These are phyloP conservation scores for Masnerella sp. DNA, from an alignment of 2,888 invertebrate species.

Conservation along the genomic window DNA sequence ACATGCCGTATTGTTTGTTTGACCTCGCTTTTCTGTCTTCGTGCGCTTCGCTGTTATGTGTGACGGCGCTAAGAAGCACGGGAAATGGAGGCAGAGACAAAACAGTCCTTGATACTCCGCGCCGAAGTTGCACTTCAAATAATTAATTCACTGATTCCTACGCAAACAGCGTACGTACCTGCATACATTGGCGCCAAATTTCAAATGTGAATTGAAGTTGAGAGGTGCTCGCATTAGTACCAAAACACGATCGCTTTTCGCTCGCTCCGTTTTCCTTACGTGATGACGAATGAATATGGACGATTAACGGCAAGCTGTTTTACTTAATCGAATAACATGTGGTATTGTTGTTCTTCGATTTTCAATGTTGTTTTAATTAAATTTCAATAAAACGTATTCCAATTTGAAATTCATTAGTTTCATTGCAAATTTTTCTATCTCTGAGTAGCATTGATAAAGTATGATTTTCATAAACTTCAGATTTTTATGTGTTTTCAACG, in stretches of 20 bases:
- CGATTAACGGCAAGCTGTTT: constrained; percentile 30
- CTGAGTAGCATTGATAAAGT: too few relatives aligned
- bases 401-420: too few relatives aligned
- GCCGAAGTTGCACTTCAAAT: constrained; percentile 49
- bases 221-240: constrained; percentile 41
- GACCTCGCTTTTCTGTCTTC: constrained; percentile 65
- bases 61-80: constrained; percentile 50
- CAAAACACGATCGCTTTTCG: constrained; percentile 51
- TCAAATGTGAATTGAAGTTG: constrained; percentile 42
- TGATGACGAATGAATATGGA: constrained; percentile 43
- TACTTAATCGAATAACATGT: constrained; percentile 27
- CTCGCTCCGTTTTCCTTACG: constrained; percentile 39
- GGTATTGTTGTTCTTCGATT: not conserved
- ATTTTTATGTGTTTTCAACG: too few relatives aligned
- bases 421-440: too few relatives aligned
- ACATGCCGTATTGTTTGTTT: constrained; percentile 68
- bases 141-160: constrained; percentile 57
- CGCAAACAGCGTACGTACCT: constrained; percentile 48
- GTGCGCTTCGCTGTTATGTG: constrained; percentile 54
- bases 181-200: constrained; percentile 49
- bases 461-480: too few relatives aligned
- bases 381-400: too few relatives aligned
- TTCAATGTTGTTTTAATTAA: too few relatives aligned
- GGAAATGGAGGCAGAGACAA: constrained; percentile 47
- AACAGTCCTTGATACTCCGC: constrained; percentile 53